A percentile compares a stretch with the other conserved stretches of the same genome.
These are phyloP conservation scores for Aproaerema taeniolella DNA, from an alignment of 2,888 invertebrate species.

Conservation along the genomic window DNA sequence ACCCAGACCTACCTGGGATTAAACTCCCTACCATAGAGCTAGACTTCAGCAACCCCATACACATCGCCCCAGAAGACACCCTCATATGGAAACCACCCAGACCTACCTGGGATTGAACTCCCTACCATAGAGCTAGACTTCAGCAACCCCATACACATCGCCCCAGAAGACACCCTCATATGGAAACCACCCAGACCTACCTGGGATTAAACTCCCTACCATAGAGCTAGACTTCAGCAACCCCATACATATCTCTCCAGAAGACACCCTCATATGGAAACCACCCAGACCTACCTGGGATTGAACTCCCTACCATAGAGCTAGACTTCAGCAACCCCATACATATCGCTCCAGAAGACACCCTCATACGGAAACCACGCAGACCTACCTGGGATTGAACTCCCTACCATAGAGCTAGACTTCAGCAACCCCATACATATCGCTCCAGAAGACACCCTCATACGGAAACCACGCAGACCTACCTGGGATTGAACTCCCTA, in stretches of 20 bases:
- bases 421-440: conserved; percentile 70
- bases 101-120: conserved; percentile 59
- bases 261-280: conserved; percentile 58
- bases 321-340: conserved; percentile 69
- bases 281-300: conserved; percentile 57
- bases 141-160: conserved; percentile 65
- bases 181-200: conserved; percentile 52
- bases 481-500: conserved; percentile 57
- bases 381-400: conserved; percentile 61
- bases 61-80: conserved; percentile 65
- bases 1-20: conserved; percentile 60
- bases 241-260: conserved; percentile 67
- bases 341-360: conserved; percentile 66
- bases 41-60: conserved; percentile 68
- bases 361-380: conserved; percentile 47
- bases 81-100: conserved; percentile 48
- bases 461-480: conserved; percentile 50
- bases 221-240: conserved; percentile 68
- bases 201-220: conserved; percentile 59
- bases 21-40: conserved; percentile 50
- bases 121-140: conserved; percentile 62
- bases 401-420: conserved; percentile 62
- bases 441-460: conserved; percentile 61
- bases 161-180: conserved; percentile 62
- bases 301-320: conserved; percentile 57